A percentile compares a stretch with the other conserved stretches of the same genome.
Conservation (phyloP, 2,888 invertebrate genomes). For the Tipula unca region DNA sequence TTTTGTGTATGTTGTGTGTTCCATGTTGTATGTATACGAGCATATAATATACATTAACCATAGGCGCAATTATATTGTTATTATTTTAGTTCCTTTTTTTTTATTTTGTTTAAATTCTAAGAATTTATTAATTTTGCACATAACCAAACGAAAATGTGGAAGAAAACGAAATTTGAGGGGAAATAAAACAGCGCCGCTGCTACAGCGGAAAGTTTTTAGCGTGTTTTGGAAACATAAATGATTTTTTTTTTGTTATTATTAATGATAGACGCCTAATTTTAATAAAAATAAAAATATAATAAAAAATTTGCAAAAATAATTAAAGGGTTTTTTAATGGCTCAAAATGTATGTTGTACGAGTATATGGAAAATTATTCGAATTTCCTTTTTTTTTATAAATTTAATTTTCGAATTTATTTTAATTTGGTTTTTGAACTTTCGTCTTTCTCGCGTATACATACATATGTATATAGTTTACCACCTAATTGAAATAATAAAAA, state of each 20-base stretch:
- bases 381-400: background rate
- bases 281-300: background rate
- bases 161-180: background rate
- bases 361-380: background rate
- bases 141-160: background rate
- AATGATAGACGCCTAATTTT: slow-evolving; percentile 8
- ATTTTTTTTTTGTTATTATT: background rate
- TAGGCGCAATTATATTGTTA: slow-evolving; percentile 14
- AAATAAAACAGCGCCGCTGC: background rate
- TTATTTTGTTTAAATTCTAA: background rate
- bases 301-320: background rate
- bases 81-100: background rate
- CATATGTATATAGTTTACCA: background rate
- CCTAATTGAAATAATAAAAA: background rate
- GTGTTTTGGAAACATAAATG: background rate
- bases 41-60: background rate
- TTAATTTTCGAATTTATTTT: background rate
- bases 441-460: background rate
- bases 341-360: background rate
- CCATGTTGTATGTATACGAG: background rate
- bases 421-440: background rate
- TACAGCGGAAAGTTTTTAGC: background rate
- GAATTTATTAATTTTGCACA: background rate
- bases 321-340: background rate
- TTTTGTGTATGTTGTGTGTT: background rate